Evolutionary conservation across 2,113 vertebrate species (phyloP).

Genomic region (Struthio camelus): DNA sequence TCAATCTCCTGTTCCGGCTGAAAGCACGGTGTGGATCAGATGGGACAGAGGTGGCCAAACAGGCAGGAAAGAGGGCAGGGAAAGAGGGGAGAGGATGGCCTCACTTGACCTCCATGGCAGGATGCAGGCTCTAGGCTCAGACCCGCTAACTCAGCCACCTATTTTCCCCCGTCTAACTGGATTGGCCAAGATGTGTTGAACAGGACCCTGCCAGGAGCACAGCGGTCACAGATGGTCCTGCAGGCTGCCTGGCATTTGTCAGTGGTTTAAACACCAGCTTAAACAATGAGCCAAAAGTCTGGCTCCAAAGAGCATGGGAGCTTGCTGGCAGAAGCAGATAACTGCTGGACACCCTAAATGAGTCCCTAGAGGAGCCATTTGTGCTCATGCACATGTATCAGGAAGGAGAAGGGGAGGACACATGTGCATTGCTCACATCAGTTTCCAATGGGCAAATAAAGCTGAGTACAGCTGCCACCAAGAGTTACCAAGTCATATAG

Average conservation of each 20-base stretch:
- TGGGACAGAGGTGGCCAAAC: not conserved
- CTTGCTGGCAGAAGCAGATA: no score
- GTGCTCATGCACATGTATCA: no score
- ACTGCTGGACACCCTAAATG: no score
- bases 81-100: not conserved
- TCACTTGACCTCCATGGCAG: rapidly evolving
- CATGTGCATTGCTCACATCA: not conserved
- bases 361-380: no score
- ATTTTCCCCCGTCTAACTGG: not conserved
- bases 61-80: rapidly evolving
- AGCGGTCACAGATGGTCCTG: no score
- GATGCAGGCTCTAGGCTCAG: no score
- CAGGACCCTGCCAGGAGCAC: no score
- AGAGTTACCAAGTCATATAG: rapidly evolving
- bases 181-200: no score
- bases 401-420: not conserved
- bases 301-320: no score
- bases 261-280: no score
- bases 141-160: not conserved
- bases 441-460: not conserved
- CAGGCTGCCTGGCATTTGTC: no score
- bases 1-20: not conserved
- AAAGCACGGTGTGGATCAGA: not conserved
- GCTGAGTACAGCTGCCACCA: not conserved
- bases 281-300: no score